A percentile compares a stretch with the other conserved stretches of the same genome.
Conservation (phyloP, 2,888 invertebrate species). For the Cistogaster globosa region DNA sequence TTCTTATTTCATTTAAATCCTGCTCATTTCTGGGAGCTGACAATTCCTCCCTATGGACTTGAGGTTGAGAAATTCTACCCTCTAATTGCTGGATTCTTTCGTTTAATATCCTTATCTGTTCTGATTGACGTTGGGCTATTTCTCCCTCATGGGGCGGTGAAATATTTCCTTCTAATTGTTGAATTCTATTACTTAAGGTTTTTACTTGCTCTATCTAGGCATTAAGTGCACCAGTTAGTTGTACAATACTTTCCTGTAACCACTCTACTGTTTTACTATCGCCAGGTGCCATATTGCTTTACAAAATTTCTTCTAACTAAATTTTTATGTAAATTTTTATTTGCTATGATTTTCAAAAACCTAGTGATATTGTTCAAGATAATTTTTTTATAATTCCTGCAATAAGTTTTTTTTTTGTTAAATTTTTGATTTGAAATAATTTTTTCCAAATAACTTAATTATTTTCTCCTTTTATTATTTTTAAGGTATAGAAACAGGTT, state of each 20-base stretch:
- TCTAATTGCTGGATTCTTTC: slow-evolving; percentile 6
- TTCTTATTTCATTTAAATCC: slow-evolving; percentile 45
- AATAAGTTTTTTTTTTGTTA: too few species aligned
- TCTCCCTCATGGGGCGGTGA: background rate
- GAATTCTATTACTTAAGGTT: slow-evolving; percentile 20
- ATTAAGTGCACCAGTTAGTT: slow-evolving; percentile 39
- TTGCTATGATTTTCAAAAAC: too few species aligned
- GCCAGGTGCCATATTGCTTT: slow-evolving; percentile 11
- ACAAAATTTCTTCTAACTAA: background rate
- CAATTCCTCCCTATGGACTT: background rate
- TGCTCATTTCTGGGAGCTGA: slow-evolving; percentile 35
- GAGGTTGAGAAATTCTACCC: slow-evolving; percentile 6
- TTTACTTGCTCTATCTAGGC: slow-evolving; percentile 22
- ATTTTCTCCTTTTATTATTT: too few species aligned
- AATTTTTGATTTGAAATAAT: too few species aligned
- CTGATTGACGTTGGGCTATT: slow-evolving; percentile 1
- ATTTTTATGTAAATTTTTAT: background rate
- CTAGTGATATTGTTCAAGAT: too few species aligned
- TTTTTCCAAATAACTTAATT: background rate
- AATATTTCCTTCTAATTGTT: slow-evolving; percentile 13
- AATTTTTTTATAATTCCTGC: too few species aligned
- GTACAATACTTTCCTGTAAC: background rate
- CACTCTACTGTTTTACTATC: background rate
- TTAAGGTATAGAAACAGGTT: too few species aligned
- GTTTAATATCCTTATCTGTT: slow-evolving; percentile 14